Percentiles rank a stretch among this genome's conserved stretches.
Evolutionary conservation across 2,113 vertebrate species (phyloP).

Genomic region (Pomatorhinus ruficollis): DNA sequence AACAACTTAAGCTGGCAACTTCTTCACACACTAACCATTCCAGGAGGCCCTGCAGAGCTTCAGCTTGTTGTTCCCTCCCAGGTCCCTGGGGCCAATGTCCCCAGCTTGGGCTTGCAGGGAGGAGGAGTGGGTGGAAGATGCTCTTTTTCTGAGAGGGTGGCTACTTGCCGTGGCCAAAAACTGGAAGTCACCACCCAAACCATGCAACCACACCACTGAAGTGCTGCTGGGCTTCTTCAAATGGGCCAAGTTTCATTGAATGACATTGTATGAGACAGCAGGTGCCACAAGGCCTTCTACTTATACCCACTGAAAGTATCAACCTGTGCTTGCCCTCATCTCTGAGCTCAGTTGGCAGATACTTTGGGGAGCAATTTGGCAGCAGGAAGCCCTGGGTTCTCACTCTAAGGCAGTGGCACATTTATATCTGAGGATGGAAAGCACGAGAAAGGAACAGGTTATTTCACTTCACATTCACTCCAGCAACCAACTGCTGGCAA

Average conservation of each 20-base stretch:
- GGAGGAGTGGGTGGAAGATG: background rate
- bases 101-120: background rate
- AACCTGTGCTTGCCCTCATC: background rate
- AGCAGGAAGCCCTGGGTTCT: background rate
- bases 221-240: background rate
- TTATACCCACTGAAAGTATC: background rate
- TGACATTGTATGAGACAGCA: fast-evolving
- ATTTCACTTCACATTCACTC: background rate
- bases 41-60: slow-evolving; percentile 27
- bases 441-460: background rate
- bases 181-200: background rate
- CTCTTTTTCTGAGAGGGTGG: background rate
- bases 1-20: slow-evolving; percentile 55
- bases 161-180: fast-evolving
- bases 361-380: background rate
- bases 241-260: background rate
- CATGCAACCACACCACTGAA: fast-evolving
- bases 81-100: fast-evolving
- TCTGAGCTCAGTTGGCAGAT: background rate
- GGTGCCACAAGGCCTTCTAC: background rate
- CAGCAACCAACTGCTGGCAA: background rate
- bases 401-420: background rate
- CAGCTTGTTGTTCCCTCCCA: background rate
- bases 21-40: background rate
- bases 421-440: background rate